Percentiles rank a stretch among this genome's conserved stretches.
Conservation (phyloP, 2,888 invertebrate species). For the Clistopyga incitator region DNA sequence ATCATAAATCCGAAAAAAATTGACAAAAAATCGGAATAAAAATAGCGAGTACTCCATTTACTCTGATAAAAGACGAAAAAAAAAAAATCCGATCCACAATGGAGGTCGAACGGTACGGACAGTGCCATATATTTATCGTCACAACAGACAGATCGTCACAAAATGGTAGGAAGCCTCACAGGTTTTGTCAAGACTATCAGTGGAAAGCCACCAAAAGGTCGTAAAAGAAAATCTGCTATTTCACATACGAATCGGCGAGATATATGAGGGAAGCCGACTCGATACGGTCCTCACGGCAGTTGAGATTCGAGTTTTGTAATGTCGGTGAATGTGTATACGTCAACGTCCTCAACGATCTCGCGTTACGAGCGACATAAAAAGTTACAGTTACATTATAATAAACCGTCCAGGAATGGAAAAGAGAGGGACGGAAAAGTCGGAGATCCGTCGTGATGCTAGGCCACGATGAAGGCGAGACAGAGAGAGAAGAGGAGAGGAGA, state of each 20-base stretch:
- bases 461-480: conserved; percentile 32
- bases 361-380: conserved; percentile 80
- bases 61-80: too few species aligned
- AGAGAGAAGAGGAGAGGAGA: conserved; percentile 50
- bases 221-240: conserved; percentile 63
- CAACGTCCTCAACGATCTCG: conserved; percentile 63
- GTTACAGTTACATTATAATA: conserved; percentile 82
- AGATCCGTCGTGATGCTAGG: conserved; percentile 33
- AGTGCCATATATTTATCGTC: background rate
- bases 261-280: conserved; percentile 71
- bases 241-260: conserved; percentile 59
- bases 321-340: conserved; percentile 37
- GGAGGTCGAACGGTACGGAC: background rate
- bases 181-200: conserved; percentile 11
- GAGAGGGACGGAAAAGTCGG: conserved; percentile 28
- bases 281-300: conserved; percentile 51
- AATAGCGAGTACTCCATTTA: too few species aligned
- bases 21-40: too few species aligned
- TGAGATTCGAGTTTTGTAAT: conserved; percentile 56
- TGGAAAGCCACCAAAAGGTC: conserved; percentile 34
- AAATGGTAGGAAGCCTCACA: background rate
- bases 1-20: too few species aligned
- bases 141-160: background rate
- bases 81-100: too few species aligned
- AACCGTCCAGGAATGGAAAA: conserved; percentile 70